Evolutionary conservation across 2,888 invertebrate species (phyloP).

Genomic region (Crossocerus cetratus): DNA sequence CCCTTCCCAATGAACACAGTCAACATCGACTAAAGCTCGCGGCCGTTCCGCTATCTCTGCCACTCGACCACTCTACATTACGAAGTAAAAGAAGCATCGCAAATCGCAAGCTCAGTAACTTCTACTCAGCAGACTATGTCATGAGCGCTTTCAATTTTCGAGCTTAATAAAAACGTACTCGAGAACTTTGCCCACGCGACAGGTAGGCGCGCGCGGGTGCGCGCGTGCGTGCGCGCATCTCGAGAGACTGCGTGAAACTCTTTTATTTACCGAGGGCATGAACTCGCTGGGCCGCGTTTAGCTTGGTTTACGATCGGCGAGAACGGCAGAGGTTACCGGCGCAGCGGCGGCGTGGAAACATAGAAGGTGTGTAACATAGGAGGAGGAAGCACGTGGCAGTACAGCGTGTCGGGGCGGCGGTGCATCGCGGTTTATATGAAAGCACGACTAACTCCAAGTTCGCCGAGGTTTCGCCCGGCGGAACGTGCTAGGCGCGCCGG

Average conservation of each 20-base stretch:
- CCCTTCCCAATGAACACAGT: too few relatives aligned
- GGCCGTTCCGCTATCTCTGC: too few relatives aligned
- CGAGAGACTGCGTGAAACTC: slow-evolving; percentile 23
- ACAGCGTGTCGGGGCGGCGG: slow-evolving; percentile 16
- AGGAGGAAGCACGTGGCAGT: background rate
- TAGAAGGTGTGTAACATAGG: slow-evolving; percentile 8
- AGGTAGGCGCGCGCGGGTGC: background rate
- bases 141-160: slow-evolving; percentile 19
- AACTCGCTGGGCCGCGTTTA: slow-evolving; percentile 28
- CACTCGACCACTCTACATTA: too few relatives aligned
- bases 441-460: slow-evolving; percentile 43
- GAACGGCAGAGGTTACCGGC: slow-evolving; percentile 22
- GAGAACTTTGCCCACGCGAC: background rate
- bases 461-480: slow-evolving; percentile 50
- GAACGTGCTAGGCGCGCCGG: slow-evolving; percentile 59
- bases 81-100: too few relatives aligned
- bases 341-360: background rate
- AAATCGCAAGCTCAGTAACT: too few relatives aligned
- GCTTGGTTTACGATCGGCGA: slow-evolving; percentile 45
- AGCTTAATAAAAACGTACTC: slow-evolving; percentile 51
- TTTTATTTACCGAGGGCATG: slow-evolving; percentile 51
- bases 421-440: slow-evolving; percentile 30
- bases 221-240: background rate
- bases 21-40: too few relatives aligned
- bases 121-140: background rate